Evolutionary conservation across 2,888 invertebrate genomes (phyloP).

Genomic region (Brachycybe producta): DNA sequence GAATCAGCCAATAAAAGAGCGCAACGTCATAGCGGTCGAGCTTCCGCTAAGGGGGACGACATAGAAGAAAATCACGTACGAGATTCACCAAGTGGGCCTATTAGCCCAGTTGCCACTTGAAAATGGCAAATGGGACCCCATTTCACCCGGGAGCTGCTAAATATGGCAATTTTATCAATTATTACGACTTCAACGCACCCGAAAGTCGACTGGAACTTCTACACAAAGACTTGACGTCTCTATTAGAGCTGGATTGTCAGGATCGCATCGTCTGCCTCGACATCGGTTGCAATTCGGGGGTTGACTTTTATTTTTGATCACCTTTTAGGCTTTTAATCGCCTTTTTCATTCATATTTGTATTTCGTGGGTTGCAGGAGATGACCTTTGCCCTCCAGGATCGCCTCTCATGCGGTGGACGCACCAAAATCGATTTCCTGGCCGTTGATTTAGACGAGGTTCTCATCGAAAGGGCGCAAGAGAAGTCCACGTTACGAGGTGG

Average conservation of each 20-base stretch:
- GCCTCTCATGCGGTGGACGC: neutral
- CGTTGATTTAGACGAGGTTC: constrained; percentile 56
- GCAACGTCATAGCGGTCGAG: no score
- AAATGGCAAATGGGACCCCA: neutral
- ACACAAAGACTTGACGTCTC: constrained; percentile 37
- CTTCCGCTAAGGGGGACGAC: no score
- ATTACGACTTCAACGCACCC: constrained; percentile 65
- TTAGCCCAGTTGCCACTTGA: no score
- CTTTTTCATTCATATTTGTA: neutral
- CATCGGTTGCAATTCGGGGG: constrained; percentile 67
- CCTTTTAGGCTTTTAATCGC: neutral
- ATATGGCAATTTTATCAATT: constrained; percentile 75
- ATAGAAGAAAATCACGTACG: no score
- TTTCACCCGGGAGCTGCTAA: constrained; percentile 60
- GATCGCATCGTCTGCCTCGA: constrained; percentile 46
- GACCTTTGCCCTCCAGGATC: neutral
- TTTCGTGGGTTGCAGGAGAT: constrained; percentile 1
- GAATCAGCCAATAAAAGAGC: no score
- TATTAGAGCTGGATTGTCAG: constrained; percentile 20
- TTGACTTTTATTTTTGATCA: constrained; percentile 30
- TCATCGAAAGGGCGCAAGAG: constrained; percentile 54
- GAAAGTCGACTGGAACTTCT: constrained; percentile 52
- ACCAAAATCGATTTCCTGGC: constrained; percentile 43
- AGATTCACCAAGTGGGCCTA: no score
- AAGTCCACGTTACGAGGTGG: no score